These are phyloP conservation scores for Venustaconcha ellipsiformis DNA, from an alignment of 1,140 invertebrate genomes.

Conservation along the genomic window DNA sequence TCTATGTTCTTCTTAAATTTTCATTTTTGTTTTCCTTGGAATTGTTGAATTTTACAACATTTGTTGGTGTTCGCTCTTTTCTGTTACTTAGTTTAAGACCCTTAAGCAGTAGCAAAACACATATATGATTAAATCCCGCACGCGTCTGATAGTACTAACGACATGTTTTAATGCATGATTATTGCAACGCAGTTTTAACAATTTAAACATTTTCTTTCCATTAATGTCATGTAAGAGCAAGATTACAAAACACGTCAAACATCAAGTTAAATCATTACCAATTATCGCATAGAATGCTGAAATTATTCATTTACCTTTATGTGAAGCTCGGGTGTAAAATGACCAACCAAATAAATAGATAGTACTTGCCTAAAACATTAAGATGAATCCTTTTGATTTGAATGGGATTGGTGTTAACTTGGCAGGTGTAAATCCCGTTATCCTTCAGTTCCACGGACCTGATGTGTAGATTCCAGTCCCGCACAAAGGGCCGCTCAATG, in stretches of 20 bases:
- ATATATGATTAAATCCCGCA: too few species aligned
- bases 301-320: not conserved
- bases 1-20: too few species aligned
- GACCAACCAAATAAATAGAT: not conserved
- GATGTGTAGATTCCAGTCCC: conserved; percentile 55
- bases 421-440: conserved; percentile 37
- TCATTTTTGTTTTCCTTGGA: too few species aligned
- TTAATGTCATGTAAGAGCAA: not conserved
- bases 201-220: not conserved
- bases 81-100: too few species aligned
- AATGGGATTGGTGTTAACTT: conserved; percentile 40
- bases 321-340: not conserved
- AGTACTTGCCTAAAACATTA: conserved; percentile 33
- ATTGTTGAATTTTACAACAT: too few species aligned
- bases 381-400: conserved; percentile 38
- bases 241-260: not conserved
- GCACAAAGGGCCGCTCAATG: conserved; percentile 41
- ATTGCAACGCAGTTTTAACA: not conserved
- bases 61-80: too few species aligned
- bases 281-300: not conserved
- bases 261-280: not conserved
- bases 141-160: too few species aligned
- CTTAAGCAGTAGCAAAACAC: too few species aligned
- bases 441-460: conserved; percentile 25
- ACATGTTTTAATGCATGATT: too few species aligned